Evolutionary conservation across 2,797 vertebrate species (phyloP), one percentile per base, ranked within the genome.

Genomic region (Hephaestus fuliginosus): DNA sequence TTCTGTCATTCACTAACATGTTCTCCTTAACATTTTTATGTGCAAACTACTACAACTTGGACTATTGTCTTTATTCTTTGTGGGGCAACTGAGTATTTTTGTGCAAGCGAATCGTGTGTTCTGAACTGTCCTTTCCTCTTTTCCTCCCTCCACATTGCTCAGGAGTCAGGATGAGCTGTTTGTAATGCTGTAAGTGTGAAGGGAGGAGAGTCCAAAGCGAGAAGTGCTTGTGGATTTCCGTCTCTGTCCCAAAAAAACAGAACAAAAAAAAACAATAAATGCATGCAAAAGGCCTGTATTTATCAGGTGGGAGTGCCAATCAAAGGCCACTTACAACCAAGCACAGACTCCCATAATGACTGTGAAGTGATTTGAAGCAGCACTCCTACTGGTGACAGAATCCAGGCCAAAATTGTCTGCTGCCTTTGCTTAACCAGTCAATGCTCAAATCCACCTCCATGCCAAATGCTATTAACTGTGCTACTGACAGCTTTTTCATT

Each of bases 171-270:
- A 94, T 80, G 93, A 94, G 83, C 91, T 94, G 41, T 94, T 92
- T 92, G 89, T 94, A n/a, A 90, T 92, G 89, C 92, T 95, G 93
- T 95, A 92, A 94, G 93, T 94, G 85, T 75, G 44, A 1, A 76
- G 73, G 61, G 78, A 75, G 85, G 55, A 52, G 10, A 80, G 53
- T 78, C 15, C 67, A 70, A 68, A 70, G 64, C 62, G 36, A 61
- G 20, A 74, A 49, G 30, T 55, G 72, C 71, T 83, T 84, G 30
- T 80, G 70, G 73, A 61, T 61, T 33, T 78, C 28, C 58, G 3
- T 36, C 36, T 65, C 39, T 25, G 22, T 75, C 44, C n/a, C 15
- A 53, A 68, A 46, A 62, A 25, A 55, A 3, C 30, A 33, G 25
- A 33, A 33, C 30, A 33, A 17, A n/a, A 48, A 68, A 46, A 62